phyloP scores from a whole-genome alignment of 1,140 invertebrate genomes.

The Eulimnadia texana region DNA sequence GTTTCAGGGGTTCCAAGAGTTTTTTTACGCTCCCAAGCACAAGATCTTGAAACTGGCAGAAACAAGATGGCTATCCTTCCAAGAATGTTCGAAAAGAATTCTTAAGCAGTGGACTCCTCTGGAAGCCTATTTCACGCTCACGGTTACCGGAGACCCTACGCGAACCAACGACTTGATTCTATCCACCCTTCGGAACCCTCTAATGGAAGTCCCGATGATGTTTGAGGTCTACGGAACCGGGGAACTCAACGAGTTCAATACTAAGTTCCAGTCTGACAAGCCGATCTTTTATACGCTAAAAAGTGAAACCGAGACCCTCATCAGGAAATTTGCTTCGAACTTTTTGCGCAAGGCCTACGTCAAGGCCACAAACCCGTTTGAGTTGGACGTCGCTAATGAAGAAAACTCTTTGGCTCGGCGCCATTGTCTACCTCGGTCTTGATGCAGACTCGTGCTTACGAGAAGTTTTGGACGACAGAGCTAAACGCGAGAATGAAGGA shows the following conservation, averaged over 20 bases:
- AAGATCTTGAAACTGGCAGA: constrained; percentile 26
- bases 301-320: constrained; percentile 18
- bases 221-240: constrained; percentile 25
- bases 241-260: constrained; percentile 26
- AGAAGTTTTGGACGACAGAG: neutral
- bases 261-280: constrained; percentile 25
- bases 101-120: constrained; percentile 27
- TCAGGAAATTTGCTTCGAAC: constrained; percentile 16
- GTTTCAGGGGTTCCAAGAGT: constrained; percentile 25
- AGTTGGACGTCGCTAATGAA: neutral
- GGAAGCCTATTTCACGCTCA: too few relatives aligned
- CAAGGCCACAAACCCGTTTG: neutral
- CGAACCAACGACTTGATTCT: constrained; percentile 26
- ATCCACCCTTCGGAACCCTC: constrained; percentile 24
- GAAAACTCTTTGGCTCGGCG: neutral
- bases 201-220: constrained; percentile 24
- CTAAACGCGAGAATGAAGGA: neutral
- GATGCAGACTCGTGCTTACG: neutral
- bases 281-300: constrained; percentile 23
- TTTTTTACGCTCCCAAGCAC: constrained; percentile 24
- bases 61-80: constrained; percentile 29
- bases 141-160: too few relatives aligned
- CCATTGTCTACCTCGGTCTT: constrained; percentile 4
- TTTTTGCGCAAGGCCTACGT: constrained; percentile 19
- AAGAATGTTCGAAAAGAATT: constrained; percentile 25